These are phyloP conservation scores for Harpagoxenus sublaevis DNA, from an alignment of 2,888 invertebrate species.

Conservation along the genomic window DNA sequence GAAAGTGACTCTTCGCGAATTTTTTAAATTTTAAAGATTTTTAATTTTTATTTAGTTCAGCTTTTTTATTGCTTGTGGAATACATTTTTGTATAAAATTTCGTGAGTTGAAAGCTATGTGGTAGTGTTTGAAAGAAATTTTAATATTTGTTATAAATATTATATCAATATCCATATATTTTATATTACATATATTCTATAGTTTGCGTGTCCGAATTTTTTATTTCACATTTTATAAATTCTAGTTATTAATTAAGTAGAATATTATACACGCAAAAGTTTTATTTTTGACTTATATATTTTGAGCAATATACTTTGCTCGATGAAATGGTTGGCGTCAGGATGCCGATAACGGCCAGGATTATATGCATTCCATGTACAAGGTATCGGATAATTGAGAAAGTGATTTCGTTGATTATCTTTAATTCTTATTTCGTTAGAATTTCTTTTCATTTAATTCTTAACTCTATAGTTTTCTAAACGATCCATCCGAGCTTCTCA, in stretches of 20 bases:
- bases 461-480: slow-evolving; percentile 8
- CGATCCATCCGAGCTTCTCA: slow-evolving; percentile 53
- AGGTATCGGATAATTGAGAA: slow-evolving; percentile 52
- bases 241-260: slow-evolving; percentile 14
- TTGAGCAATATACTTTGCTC: slow-evolving; percentile 1
- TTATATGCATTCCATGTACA: slow-evolving; percentile 71
- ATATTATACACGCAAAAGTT: not conserved
- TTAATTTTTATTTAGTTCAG: not conserved
- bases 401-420: slow-evolving; percentile 10
- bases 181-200: slow-evolving; percentile 4
- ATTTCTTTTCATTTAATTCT: slow-evolving; percentile 13
- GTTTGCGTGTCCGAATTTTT: not conserved
- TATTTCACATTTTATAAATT: slow-evolving; percentile 6
- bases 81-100: slow-evolving; percentile 4
- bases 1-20: not conserved
- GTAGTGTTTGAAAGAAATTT: not conserved
- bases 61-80: not conserved
- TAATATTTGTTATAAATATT: not conserved
- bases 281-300: slow-evolving; percentile 18
- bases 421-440: slow-evolving; percentile 4
- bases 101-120: not conserved
- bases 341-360: slow-evolving; percentile 8
- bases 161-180: not conserved
- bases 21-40: not conserved
- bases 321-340: not conserved